Percentiles rank a stretch among this genome's conserved stretches.
These are phyloP conservation scores for Lepetodrilus schrolli DNA, from an alignment of 2,888 invertebrate species.

Conservation along the genomic window DNA sequence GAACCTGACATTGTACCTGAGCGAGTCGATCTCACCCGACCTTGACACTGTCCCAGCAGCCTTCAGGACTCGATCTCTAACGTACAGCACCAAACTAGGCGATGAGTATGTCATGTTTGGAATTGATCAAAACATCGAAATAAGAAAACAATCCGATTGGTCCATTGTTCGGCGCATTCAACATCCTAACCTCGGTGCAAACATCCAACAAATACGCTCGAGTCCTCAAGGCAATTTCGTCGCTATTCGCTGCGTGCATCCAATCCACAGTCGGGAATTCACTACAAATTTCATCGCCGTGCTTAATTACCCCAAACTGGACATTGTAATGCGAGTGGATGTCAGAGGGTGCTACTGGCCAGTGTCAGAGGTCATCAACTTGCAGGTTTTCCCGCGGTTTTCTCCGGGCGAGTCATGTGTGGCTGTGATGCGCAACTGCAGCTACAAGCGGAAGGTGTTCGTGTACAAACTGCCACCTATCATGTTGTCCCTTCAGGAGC, in stretches of 20 bases:
- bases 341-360: constrained; percentile 64
- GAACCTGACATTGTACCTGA: constrained; percentile 39
- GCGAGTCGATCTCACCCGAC: background rate
- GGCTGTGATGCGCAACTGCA: constrained; percentile 59
- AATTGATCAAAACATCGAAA: constrained; percentile 46
- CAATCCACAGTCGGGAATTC: constrained; percentile 55
- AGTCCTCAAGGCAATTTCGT: constrained; percentile 58
- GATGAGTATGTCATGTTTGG: constrained; percentile 50
- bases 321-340: constrained; percentile 50
- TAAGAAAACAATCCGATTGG: constrained; percentile 47
- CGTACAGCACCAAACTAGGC: constrained; percentile 54
- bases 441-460: constrained; percentile 55
- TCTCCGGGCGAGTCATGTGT: constrained; percentile 58
- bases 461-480: constrained; percentile 58
- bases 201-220: constrained; percentile 59
- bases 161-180: constrained; percentile 39
- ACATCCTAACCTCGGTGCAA: constrained; percentile 47
- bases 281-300: constrained; percentile 53
- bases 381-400: constrained; percentile 64
- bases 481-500: constrained; percentile 47
- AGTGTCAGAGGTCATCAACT: constrained; percentile 61
- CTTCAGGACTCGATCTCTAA: constrained; percentile 49
- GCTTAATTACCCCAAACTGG: constrained; percentile 46
- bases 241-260: constrained; percentile 54
- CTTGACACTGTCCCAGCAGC: constrained; percentile 46